Percentiles rank a stretch among this genome's conserved stretches.
These are phyloP conservation scores for Novumbra hubbsi DNA, from an alignment of 2,797 vertebrate genomes.

Conservation along the genomic window DNA sequence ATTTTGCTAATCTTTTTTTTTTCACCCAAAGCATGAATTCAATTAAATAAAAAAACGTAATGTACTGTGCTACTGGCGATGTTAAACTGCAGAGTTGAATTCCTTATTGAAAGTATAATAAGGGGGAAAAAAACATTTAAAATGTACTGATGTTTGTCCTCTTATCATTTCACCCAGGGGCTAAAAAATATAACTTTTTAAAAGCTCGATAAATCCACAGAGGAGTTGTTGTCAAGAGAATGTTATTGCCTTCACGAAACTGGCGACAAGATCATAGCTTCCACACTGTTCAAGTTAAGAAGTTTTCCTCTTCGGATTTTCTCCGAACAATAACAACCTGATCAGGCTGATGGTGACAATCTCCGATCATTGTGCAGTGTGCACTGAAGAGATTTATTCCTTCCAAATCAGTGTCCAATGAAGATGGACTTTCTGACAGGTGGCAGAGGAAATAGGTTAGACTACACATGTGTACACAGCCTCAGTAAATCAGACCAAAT, in stretches of 20 bases:
- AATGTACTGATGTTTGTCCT: background rate
- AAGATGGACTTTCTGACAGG: constrained; percentile 56
- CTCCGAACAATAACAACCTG: constrained; percentile 66
- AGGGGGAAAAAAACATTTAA: background rate
- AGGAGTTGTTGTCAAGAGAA: background rate
- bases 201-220: background rate
- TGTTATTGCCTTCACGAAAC: constrained; percentile 17
- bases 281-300: constrained; percentile 42
- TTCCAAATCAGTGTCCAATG: constrained; percentile 52
- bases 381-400: constrained; percentile 56
- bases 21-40: background rate
- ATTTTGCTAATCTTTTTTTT: background rate
- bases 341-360: constrained; percentile 58
- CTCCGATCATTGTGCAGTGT: constrained; percentile 66
- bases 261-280: constrained; percentile 34
- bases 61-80: background rate
- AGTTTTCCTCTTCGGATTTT: constrained; percentile 46
- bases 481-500: constrained; percentile 10
- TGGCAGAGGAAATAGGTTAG: constrained; percentile 31
- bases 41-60: background rate
- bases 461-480: constrained; percentile 32
- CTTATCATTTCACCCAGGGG: background rate
- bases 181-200: background rate
- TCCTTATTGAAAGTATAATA: background rate
- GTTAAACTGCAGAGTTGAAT: background rate